Base-by-base conservation (phyloP, 2,113 vertebrate genomes). In the Oenanthe melanoleuca region DNA sequence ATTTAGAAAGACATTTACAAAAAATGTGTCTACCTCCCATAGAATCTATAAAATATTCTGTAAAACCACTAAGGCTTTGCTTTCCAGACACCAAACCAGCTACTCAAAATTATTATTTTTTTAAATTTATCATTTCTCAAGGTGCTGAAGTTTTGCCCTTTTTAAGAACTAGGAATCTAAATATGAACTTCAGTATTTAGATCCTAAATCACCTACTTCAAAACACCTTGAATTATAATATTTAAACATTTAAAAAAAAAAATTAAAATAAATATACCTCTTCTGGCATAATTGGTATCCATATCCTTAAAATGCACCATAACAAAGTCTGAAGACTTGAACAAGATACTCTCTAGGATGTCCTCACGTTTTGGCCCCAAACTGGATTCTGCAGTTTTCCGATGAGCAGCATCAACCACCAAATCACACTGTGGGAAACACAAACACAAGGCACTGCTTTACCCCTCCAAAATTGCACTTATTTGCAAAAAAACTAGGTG, bases 281-380 rank as follows among this genome's bases (percentile, higher is more conserved):
- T 99, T 96, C 98, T 98, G 75, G 99, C 99, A 49, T 99, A 99
- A 98, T 98, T 99, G 95, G 99, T 98, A 97, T 99, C 99, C 97
- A 99, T 99, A 92, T 99, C 99, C 98, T 99, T 99, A 97, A 99
- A 99, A 93, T 99, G 99, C 95, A 99, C 99, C 97, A 99, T 98
- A 50, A 99, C 99, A 57, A 99, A 99, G 92, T 99, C 99, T 28
- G 99, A 99, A 92, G 99, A 98, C 97, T 99, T 99, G 98, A 99
- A 99, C 91, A 99, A 98, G 88, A 99, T 99, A 96, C 98, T 99
- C 93, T 99, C 99, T 34, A 99, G 98, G 84, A 99, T 99, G 96
- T 99, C 99, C 98, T 99, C 99, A 78, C 98, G 98, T 95, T 98
- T 99, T 96, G 99, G 99, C 89, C 98, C 98, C 57, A 97, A 93